phyloP scores from a whole-genome alignment of 2,797 vertebrate genomes.

The Dendrocincla fuliginosa region DNA sequence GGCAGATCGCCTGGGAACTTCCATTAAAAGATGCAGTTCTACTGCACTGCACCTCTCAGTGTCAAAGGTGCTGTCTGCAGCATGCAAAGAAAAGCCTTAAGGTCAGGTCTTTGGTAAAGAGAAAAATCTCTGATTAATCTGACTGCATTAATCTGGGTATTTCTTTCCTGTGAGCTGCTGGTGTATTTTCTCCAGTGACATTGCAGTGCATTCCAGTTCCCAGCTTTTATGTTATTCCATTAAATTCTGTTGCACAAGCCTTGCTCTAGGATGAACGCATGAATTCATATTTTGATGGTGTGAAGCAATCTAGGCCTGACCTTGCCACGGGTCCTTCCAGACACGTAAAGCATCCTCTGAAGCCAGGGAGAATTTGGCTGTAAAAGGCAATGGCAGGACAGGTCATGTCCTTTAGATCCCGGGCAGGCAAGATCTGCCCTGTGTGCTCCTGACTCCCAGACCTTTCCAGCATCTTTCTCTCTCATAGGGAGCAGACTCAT shows the following conservation, averaged over 20 bases:
- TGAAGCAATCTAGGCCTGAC: constrained; percentile 31
- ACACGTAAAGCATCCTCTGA: background rate
- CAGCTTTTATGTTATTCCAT: background rate
- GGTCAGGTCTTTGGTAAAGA: background rate
- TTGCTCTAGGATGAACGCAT: background rate
- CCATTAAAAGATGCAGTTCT: background rate
- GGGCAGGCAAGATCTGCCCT: background rate
- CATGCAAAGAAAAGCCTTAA: background rate
- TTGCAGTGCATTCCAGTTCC: background rate
- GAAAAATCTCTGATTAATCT: background rate
- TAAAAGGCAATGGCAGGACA: background rate
- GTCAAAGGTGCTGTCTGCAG: background rate
- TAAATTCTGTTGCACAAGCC: constrained; percentile 9
- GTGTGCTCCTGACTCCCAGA: background rate
- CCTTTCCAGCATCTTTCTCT: background rate
- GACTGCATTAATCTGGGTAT: background rate
- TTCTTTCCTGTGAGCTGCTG: background rate
- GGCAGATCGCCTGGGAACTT: constrained; percentile 20
- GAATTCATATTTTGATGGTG: background rate
- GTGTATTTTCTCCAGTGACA: background rate
- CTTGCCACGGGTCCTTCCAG: background rate
- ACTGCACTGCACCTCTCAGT: background rate
- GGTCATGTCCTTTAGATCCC: background rate
- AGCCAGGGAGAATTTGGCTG: background rate
- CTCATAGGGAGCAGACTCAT: background rate